Conservation (phyloP, 2,888 invertebrate genomes). For the Apoda limacodes region DNA sequence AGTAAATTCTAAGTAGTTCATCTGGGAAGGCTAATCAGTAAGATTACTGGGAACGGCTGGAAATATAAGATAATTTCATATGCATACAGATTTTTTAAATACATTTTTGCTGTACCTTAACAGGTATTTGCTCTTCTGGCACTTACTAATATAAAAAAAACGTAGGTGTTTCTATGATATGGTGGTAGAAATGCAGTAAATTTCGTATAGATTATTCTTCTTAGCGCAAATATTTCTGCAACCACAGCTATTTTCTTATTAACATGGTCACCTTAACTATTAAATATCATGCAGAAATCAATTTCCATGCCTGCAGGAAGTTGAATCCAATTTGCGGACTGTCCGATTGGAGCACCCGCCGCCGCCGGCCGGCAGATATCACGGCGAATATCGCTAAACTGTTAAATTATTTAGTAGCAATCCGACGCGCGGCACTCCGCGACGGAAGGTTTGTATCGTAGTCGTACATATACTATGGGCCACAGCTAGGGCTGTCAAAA, state of each 20-base stretch:
- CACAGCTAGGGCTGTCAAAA: too few relatives aligned
- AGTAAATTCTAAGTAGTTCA: not conserved
- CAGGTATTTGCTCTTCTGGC: too few relatives aligned
- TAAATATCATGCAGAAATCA: constrained; percentile 65
- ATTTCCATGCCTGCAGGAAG: constrained; percentile 60
- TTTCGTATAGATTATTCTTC: too few relatives aligned
- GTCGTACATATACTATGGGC: too few relatives aligned
- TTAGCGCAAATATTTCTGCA: constrained; percentile 16
- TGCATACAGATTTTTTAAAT: too few relatives aligned
- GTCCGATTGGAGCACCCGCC: constrained; percentile 58
- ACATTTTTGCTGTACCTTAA: too few relatives aligned
- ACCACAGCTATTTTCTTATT: constrained; percentile 27
- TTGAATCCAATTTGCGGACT: constrained; percentile 68
- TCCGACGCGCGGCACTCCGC: constrained; percentile 36
- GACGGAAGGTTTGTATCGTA: too few relatives aligned
- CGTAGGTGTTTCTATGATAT: too few relatives aligned
- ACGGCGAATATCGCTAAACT: constrained; percentile 65
- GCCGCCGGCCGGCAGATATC: constrained; percentile 47
- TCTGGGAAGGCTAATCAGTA: constrained; percentile 1
- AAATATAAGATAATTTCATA: too few relatives aligned
- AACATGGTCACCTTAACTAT: constrained; percentile 40
- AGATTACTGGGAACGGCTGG: too few relatives aligned
- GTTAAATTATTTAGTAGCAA: constrained; percentile 68
- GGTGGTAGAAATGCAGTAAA: too few relatives aligned
- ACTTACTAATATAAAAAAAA: too few relatives aligned